Evolutionary conservation across 2,797 vertebrate genomes (phyloP), one percentile per base, ranked within the genome.

Genomic region (Halcyon badia): DNA sequence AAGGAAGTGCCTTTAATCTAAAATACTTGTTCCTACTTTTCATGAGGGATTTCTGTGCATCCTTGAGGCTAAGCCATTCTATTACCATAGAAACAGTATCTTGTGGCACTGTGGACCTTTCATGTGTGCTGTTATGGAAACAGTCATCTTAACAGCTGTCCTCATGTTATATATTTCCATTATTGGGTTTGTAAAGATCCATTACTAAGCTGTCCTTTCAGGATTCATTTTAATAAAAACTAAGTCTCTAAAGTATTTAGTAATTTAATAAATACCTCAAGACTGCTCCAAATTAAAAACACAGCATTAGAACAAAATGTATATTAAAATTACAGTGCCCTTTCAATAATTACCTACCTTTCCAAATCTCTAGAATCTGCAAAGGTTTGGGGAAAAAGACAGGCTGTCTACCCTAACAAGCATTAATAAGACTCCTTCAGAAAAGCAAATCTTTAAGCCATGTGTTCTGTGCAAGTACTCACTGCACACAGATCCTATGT

Each of bases 81-180:
- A 75, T 97, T 92, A 8, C 97, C 93, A 97, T 97, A 90, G 97
- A 95, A 96, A 96, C 95, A 71, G 81, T 7, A 37, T 48, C 90
- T 84, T 80, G 75, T 96, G 91, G 83, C 91, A 72, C 51, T 26
- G 70, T 83, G 91, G 92, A 81, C 12, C 90, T 70, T 64, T 37
- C 88, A 78, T 81, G 87, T 35, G 66, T 83, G 97, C 97, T 96
- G 92, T 93, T 95, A 97, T 86, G 95, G 96, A 93, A 93, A 97
- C 95, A 87, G 39, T 25, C 68, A 56, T 89, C 90, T 75, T n/a
- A 73, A 77, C 77, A 94, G 95, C 92, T 94, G 79, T 57, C 85
- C 92, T 46, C 68, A 13, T 15, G n/a, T 56, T 84, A 56, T 22
- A 2, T 26, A n/a, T 54, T 83, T 68, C 91, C 95, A 14, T 62